Conservation (phyloP, 2,888 invertebrate genomes). For the Tipula helvola region DNA sequence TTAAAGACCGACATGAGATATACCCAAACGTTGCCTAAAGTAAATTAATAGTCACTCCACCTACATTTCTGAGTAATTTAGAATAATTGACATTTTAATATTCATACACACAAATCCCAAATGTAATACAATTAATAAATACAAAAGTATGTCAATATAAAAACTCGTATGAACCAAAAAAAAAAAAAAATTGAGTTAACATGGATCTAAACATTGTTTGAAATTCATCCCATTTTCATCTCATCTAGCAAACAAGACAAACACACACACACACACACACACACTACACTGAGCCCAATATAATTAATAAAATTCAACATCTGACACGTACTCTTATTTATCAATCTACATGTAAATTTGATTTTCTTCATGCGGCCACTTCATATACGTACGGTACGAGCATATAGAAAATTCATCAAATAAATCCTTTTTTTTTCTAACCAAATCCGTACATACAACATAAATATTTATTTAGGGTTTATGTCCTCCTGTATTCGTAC, state of each 20-base stretch:
- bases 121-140: background rate
- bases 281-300: background rate
- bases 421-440: background rate
- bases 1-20: no score
- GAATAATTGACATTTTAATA: background rate
- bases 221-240: background rate
- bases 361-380: background rate
- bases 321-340: background rate
- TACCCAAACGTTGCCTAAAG: background rate
- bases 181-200: background rate
- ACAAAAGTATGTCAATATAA: background rate
- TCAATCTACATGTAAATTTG: background rate
- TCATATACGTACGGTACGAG: background rate
- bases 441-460: background rate
- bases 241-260: background rate
- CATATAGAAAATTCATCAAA: background rate
- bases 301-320: background rate
- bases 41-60: background rate
- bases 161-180: background rate
- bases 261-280: background rate
- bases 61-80: background rate
- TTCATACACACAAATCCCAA: background rate
- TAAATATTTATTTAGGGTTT: slow-evolving; percentile 4
- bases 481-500: background rate
- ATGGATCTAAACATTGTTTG: background rate